Base-by-base conservation (phyloP, 2,888 invertebrate species). In the Trichogramma evanescens region DNA sequence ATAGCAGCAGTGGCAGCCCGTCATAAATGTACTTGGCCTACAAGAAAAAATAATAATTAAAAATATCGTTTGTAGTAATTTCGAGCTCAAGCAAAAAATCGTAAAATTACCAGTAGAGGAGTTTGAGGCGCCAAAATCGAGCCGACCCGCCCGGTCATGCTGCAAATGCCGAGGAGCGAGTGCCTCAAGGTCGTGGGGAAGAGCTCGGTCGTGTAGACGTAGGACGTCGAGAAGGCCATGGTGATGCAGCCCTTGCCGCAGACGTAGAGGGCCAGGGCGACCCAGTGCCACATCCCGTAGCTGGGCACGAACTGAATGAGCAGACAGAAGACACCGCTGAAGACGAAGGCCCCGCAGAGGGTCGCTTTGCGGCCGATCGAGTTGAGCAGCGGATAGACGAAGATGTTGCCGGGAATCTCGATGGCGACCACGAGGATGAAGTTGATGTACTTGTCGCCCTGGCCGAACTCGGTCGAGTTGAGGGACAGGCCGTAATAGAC, bases 401-500 rank as follows among this genome's bases (percentile, higher is more conserved):
- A 70, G 49, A 87, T 76, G 69, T 88, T 88, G 0, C 87, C 89
- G 1, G 91, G 91, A 62, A 90, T 85, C 74, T 91, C 91, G 10
- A 88, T 83, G 53, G 85, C 70, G 0, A 84, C 80, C 0, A 86
- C 86, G 56, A 87, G 74, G 38, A 89, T 86, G 70, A 89, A 92
- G 77, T 91, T 91, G 9, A 88, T 75, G 73, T 91, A 91, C 68
- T 85, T 85, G 74, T 90, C 86, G 1, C 90, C 91, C 26, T 26
- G 26, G 13, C 84, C 85, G 53, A 92, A 77, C 0, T 87, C 82
- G 3, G 89, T 89, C 0, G 91, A 86, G 76, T 89, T 90, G 57
- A 92, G 81, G 0, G 89, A 89, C 46, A 92, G 77, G 0, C 92
- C 92, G 70, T 90, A 91, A 75, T 89, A 92, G 26, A 91, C 86